Percentiles rank a stretch among this genome's conserved stretches.
These are phyloP conservation scores for Cybosia mesomella DNA, from an alignment of 2,888 invertebrate genomes.

Conservation along the genomic window DNA sequence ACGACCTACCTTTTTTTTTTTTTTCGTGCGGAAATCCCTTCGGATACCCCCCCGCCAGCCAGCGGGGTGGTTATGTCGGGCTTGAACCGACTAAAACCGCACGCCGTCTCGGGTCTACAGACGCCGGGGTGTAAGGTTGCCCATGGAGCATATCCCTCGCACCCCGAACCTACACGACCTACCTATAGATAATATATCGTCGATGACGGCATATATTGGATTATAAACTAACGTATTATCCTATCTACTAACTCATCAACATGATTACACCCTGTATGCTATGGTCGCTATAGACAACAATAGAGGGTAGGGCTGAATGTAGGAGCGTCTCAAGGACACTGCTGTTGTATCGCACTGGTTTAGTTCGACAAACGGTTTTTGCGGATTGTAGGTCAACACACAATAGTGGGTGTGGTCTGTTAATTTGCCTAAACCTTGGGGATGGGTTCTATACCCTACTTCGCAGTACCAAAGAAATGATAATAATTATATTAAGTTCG, in stretches of 20 bases:
- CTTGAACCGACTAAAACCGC: no score
- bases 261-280: constrained; percentile 41
- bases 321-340: constrained; percentile 50
- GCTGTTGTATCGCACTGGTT: constrained; percentile 26
- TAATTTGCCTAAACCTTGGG: constrained; percentile 38
- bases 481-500: no score
- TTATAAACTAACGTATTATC: neutral
- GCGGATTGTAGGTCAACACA: constrained; percentile 56
- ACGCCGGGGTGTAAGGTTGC: no score
- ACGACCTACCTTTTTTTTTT: no score
- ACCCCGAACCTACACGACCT: no score
- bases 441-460: constrained; percentile 24
- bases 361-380: constrained; percentile 47
- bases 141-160: no score
- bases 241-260: neutral
- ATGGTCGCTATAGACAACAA: constrained; percentile 28
- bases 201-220: no score
- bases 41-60: no score
- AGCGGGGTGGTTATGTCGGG: no score
- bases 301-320: constrained; percentile 49
- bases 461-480: no score
- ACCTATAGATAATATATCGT: neutral
- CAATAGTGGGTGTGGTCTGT: constrained; percentile 56
- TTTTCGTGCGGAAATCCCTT: no score
- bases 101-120: no score